phyloP scores from a whole-genome alignment of 2,113 vertebrate species.

The Oncorhynchus keta region DNA sequence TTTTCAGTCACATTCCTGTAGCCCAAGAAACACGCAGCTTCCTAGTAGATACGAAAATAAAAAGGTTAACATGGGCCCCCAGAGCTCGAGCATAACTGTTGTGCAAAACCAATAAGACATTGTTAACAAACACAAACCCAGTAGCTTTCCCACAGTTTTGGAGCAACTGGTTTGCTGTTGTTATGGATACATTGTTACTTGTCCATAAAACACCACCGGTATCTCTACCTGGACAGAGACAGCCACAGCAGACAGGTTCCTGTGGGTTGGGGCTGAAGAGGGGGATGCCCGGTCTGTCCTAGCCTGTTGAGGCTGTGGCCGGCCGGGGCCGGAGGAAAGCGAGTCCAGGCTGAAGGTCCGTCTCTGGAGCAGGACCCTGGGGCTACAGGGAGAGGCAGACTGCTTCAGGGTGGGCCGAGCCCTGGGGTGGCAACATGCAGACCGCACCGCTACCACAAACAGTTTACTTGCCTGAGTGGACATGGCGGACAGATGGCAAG shows the following conservation, averaged over 20 bases:
- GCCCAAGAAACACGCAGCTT: no score
- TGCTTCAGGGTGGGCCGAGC: slow-evolving; percentile 30
- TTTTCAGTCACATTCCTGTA: no score
- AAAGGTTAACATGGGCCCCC: no score
- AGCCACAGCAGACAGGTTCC: slow-evolving; percentile 63
- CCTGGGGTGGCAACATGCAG: slow-evolving; percentile 37
- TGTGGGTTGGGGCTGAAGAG: slow-evolving; percentile 43
- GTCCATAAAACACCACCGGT: no score
- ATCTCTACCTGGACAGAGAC: slow-evolving; percentile 48
- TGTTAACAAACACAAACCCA: no score
- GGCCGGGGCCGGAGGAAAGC: slow-evolving; percentile 39
- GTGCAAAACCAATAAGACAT: no score
- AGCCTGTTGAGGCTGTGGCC: slow-evolving; percentile 45
- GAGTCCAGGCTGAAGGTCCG: slow-evolving; percentile 60
- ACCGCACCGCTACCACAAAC: slow-evolving; percentile 41
- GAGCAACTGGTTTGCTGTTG: neutral
- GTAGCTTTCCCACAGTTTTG: no score
- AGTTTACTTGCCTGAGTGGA: slow-evolving; percentile 47
- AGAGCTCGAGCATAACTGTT: no score
- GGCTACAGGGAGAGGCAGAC: slow-evolving; percentile 13
- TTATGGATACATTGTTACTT: neutral
- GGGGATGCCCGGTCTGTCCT: slow-evolving; percentile 39
- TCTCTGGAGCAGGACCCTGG: slow-evolving; percentile 32
- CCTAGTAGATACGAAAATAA: no score
- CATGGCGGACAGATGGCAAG: slow-evolving; percentile 39